Evolutionary conservation across 2,888 invertebrate species (phyloP), one percentile per base, ranked within the genome.

Genomic region (Hecatera dysodea): DNA sequence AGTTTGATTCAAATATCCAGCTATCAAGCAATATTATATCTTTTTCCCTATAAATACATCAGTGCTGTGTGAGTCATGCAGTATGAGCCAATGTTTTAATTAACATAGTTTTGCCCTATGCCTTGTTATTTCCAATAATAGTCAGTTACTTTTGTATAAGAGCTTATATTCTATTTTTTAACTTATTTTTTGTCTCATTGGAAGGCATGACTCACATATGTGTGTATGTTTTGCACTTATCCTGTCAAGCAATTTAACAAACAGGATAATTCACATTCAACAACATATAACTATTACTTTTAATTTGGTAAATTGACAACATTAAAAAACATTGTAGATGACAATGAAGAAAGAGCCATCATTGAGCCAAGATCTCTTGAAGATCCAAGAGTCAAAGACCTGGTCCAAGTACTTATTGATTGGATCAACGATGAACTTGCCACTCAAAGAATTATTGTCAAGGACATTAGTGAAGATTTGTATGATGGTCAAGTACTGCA

Each of bases 391-490:
- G 97, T 99, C 0, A 97, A 97, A 76, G 98, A 99, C 86, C 96
- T 99, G 48, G 97, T 98, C 65, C 97, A 97, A 86, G 98, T 99
- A 50, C 96, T 99, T 61, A 98, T 99, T 85, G 99, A 99, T 87
- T 99, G 99, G 99, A 98, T 99, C 67, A 99, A 99, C 93, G 99
- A 99, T 95, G 99, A 99, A 93, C 96, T 99, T 67, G 99, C 99
- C 0, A 97, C 98, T 81, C 99, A 99, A 88, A 97, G 99, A 88
- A 99, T 99, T 79, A 99, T 99, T 87, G 99, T 99, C 0, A 98
- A 99, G 93, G 98, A 99, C 87, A 97, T 99, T 59, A 98, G 98
- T 83, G 99, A 99, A 93, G 99, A 99, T 95, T 96, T 99, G 81
- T 99, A 99, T 93, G 99, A 99, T 96, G 99, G 99, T 0, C 99